These are phyloP conservation scores for Nyctibius bracteatus DNA, from an alignment of 2,113 vertebrate species.

Conservation along the genomic window DNA sequence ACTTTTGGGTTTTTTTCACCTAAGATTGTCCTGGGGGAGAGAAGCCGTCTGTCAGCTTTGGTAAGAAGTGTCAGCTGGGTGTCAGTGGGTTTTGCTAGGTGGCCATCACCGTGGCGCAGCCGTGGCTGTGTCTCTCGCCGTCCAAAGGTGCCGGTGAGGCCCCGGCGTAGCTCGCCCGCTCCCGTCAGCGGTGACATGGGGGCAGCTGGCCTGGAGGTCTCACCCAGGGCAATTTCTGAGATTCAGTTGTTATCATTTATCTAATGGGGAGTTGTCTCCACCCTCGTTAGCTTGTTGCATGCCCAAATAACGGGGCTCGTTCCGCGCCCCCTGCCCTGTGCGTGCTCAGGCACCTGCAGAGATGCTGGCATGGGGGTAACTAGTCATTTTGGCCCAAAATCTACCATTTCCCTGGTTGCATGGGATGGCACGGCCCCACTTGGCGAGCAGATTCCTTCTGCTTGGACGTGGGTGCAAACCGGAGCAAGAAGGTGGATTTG, in stretches of 20 bases:
- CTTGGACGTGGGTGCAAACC: fast-evolving
- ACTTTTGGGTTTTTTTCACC: background rate
- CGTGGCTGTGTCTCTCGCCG: fast-evolving
- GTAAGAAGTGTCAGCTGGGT: background rate
- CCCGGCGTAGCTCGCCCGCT: background rate
- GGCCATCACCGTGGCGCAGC: background rate
- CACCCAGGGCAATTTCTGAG: background rate
- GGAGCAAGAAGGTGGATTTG: background rate
- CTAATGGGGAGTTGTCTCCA: background rate
- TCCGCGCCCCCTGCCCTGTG: background rate
- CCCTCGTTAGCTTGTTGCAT: background rate
- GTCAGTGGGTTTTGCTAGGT: background rate
- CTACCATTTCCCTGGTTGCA: background rate
- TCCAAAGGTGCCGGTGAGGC: background rate
- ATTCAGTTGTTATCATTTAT: background rate
- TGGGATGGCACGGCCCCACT: background rate
- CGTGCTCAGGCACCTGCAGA: background rate
- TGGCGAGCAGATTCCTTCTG: fast-evolving
- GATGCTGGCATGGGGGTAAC: fast-evolving
- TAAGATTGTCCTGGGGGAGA: background rate
- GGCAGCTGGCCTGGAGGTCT: background rate
- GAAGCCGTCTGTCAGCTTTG: background rate
- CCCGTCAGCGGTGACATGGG: background rate
- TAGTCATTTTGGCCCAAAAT: background rate
- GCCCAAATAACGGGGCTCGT: fast-evolving